These are phyloP conservation scores for Entomobrya multifasciata DNA, from an alignment of 2,888 invertebrate species.

Conservation along the genomic window DNA sequence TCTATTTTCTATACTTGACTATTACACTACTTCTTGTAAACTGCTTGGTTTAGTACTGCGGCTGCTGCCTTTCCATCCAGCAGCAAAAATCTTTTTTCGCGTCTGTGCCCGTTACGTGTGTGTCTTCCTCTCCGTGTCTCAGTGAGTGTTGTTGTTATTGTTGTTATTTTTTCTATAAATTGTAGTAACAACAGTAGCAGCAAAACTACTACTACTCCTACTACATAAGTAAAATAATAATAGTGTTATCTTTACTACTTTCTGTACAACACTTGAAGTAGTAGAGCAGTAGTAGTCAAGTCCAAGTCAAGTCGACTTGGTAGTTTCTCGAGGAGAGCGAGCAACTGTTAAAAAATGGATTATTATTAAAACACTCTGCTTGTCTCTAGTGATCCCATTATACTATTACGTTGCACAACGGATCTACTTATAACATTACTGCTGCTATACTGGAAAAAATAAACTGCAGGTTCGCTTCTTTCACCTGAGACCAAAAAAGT, in stretches of 20 bases:
- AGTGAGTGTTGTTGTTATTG: conserved; percentile 31
- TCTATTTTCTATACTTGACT: not conserved
- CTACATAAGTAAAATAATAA: not conserved
- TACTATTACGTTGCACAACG: not conserved
- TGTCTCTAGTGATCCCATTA: conserved; percentile 48
- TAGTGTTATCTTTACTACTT: not conserved
- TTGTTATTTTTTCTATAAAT: not conserved
- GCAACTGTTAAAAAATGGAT: conserved; percentile 51
- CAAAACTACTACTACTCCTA: not conserved
- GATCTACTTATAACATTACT: conserved; percentile 1
- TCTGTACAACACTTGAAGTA: not conserved
- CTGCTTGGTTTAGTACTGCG: conserved; percentile 30
- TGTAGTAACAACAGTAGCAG: too few relatives aligned
- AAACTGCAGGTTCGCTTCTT: conserved; percentile 30
- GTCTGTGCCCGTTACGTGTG: conserved; percentile 9
- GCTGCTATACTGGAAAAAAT: not conserved
- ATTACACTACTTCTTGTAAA: conserved; percentile 2
- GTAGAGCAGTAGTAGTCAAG: conserved; percentile 10
- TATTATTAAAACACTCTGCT: conserved; percentile 44
- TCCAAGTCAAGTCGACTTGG: too few relatives aligned
- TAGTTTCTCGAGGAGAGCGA: too few relatives aligned
- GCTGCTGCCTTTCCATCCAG: conserved; percentile 50
- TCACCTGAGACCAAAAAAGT: not conserved
- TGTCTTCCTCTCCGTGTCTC: conserved; percentile 31
- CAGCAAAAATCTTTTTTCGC: conserved; percentile 51